Evolutionary conservation across 2,797 vertebrate species (phyloP).

Genomic region (Lacerta agilis): DNA sequence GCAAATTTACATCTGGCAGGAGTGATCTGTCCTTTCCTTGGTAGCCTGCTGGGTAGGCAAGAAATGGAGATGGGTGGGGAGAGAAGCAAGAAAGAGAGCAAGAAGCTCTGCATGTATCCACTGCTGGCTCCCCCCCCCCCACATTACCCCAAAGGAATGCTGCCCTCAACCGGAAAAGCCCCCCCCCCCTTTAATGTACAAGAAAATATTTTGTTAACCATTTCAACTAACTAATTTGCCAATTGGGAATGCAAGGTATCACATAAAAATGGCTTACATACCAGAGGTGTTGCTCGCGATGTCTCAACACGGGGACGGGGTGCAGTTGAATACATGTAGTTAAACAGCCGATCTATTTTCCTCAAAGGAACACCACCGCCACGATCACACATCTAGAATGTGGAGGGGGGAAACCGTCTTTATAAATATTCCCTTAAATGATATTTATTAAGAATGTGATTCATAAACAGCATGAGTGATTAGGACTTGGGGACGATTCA

Average conservation of each 20-base stretch:
- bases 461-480: neutral
- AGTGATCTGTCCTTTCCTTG: neutral
- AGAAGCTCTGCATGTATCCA: neutral
- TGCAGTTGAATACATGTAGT: slow-evolving; percentile 98
- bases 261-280: slow-evolving; percentile 62
- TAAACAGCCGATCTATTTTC: slow-evolving; percentile 96
- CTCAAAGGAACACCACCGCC: slow-evolving; percentile 96
- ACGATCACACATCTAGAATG: slow-evolving; percentile 90
- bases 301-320: slow-evolving; percentile 89
- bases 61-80: neutral
- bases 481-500: neutral
- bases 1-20: neutral
- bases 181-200: neutral
- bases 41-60: too few species aligned
- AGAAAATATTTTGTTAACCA: neutral
- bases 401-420: slow-evolving; percentile 24
- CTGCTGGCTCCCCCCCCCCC: neutral
- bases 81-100: neutral
- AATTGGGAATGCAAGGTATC: neutral
- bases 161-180: neutral
- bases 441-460: slow-evolving; percentile 9
- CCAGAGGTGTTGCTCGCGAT: slow-evolving; percentile 90
- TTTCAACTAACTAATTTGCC: neutral
- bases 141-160: neutral
- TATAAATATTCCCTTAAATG: neutral